Evolutionary conservation across 2,797 vertebrate species (phyloP).

Genomic region (Chelonia mydas): DNA sequence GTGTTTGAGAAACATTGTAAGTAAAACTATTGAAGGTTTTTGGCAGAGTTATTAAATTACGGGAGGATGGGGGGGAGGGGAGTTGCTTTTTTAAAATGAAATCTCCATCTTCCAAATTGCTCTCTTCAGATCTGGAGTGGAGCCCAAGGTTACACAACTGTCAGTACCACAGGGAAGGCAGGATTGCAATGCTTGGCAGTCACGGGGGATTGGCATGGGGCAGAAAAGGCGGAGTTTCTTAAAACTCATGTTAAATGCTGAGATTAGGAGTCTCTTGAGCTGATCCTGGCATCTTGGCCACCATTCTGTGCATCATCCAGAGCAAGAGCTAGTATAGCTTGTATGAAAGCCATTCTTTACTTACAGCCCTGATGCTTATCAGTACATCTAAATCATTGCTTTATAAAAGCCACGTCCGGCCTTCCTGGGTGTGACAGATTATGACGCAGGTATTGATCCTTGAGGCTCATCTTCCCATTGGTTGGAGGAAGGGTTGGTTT

Average conservation of each 20-base stretch:
- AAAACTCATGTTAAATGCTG: background rate
- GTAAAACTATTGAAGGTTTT: background rate
- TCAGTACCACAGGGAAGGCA: background rate
- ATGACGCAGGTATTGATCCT: background rate
- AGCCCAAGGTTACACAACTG: background rate
- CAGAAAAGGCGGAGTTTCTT: background rate
- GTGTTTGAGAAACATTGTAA: accelerated
- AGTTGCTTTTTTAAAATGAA: background rate
- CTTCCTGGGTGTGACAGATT: background rate
- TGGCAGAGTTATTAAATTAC: background rate
- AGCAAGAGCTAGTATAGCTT: background rate
- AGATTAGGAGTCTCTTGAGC: background rate
- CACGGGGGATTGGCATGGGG: background rate
- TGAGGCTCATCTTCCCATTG: background rate
- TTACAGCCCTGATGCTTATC: background rate
- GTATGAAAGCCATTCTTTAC: background rate
- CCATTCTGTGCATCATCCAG: background rate
- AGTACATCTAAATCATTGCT: background rate
- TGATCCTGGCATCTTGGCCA: background rate
- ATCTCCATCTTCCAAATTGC: background rate
- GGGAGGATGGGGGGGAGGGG: background rate
- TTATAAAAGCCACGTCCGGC: background rate
- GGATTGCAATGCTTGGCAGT: background rate
- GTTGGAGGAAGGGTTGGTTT: background rate
- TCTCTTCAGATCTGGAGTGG: accelerated